Conservation (phyloP, 2,113 vertebrate species). For the Deroptyus accipitrinus region DNA sequence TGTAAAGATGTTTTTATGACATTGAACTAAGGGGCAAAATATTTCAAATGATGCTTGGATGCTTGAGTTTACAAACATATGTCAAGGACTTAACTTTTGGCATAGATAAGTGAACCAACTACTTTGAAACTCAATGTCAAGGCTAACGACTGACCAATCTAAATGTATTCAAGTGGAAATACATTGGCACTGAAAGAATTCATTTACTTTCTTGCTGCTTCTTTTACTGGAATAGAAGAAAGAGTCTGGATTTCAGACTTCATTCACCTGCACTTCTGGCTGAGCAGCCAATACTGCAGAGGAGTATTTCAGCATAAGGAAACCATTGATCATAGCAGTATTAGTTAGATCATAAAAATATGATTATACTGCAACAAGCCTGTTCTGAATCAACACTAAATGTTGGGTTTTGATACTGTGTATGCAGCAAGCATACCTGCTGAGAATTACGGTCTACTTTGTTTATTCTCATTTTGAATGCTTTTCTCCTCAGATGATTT, state of each 20-base stretch:
- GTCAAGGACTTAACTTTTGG: not conserved
- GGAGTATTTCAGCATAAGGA: not conserved
- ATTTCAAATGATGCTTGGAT: not conserved
- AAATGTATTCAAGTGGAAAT: not conserved
- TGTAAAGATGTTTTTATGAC: not conserved
- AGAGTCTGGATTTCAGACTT: not conserved
- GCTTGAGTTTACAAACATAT: not conserved
- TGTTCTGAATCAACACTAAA: slow-evolving; percentile 2
- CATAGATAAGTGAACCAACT: not conserved
- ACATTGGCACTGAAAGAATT: not conserved
- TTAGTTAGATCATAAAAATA: not conserved
- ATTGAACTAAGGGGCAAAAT: not conserved
- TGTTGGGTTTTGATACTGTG: not conserved
- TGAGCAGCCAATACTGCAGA: not conserved
- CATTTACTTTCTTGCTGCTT: not conserved
- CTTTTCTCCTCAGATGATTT: not conserved
- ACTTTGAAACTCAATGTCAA: not conserved
- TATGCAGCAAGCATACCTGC: not conserved
- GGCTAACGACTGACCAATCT: not conserved
- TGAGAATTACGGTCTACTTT: not conserved
- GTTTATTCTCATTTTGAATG: not conserved
- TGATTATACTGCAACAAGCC: not conserved
- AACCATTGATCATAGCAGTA: not conserved
- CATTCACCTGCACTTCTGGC: not conserved
- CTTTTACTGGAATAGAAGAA: not conserved